These are phyloP conservation scores for Kryptolebias ocellatus DNA, from an alignment of 2,797 vertebrate species.

Conservation along the genomic window DNA sequence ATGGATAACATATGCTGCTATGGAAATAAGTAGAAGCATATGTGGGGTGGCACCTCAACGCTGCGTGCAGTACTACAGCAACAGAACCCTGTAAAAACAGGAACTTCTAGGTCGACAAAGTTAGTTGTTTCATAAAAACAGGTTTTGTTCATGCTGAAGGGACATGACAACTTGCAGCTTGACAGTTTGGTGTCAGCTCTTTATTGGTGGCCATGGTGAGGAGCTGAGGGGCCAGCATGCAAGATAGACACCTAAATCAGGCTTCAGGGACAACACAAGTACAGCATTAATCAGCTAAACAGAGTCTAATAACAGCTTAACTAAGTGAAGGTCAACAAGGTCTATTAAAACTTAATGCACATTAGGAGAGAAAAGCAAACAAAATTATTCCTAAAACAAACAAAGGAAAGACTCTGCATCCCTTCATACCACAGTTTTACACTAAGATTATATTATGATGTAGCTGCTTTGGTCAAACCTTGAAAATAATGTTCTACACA, in stretches of 20 bases:
- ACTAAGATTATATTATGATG: too few relatives aligned
- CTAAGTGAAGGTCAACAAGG: neutral
- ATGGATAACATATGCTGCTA: slow-evolving; percentile 68
- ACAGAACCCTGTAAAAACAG: slow-evolving; percentile 1
- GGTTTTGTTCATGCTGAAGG: slow-evolving; percentile 60
- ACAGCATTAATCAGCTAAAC: slow-evolving; percentile 29
- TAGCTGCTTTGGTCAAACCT: too few relatives aligned
- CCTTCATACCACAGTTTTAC: too few relatives aligned
- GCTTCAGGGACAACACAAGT: slow-evolving; percentile 30
- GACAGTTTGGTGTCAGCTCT: slow-evolving; percentile 85
- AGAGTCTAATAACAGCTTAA: slow-evolving; percentile 12
- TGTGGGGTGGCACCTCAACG: slow-evolving; percentile 43
- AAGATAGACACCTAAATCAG: slow-evolving; percentile 48
- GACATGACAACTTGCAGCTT: slow-evolving; percentile 74
- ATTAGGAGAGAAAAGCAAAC: neutral
- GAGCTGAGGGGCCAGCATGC: slow-evolving; percentile 25
- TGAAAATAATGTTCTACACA: too few relatives aligned
- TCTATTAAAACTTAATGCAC: neutral
- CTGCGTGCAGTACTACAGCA: slow-evolving; percentile 28
- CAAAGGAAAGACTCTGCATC: too few relatives aligned
- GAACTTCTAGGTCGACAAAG: slow-evolving; percentile 21
- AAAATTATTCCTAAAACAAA: neutral
- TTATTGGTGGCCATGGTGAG: slow-evolving; percentile 68
- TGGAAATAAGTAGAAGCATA: slow-evolving; percentile 75
- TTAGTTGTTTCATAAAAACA: slow-evolving; percentile 56